Evolutionary conservation across 1,140 invertebrate species (phyloP).

Genomic region (Brachionus calyciflorus): DNA sequence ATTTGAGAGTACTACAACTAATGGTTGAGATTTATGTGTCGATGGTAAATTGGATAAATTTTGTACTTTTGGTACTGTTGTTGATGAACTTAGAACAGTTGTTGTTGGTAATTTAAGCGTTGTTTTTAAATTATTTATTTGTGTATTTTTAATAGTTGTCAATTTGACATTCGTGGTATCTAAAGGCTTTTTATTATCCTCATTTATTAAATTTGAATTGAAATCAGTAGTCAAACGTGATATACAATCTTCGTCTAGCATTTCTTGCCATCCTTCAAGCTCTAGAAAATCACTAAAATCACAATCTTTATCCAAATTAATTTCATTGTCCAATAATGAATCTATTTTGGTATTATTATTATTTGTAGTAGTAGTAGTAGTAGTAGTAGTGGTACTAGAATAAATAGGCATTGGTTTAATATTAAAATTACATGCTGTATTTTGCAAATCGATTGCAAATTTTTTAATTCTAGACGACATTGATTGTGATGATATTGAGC

Average conservation of each 20-base stretch:
- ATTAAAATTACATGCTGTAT: neutral
- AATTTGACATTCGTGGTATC: no score
- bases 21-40: neutral
- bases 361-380: neutral
- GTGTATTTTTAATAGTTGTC: no score
- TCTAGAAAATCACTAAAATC: conserved; percentile 31
- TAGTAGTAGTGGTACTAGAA: neutral
- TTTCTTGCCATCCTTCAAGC: conserved; percentile 32
- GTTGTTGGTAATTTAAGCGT: neutral
- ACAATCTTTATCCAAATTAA: neutral
- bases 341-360: neutral
- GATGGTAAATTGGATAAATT: neutral
- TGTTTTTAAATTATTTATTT: neutral
- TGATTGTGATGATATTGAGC: neutral
- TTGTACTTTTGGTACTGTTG: neutral
- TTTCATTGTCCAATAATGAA: neutral
- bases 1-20: conserved; percentile 1
- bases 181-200: no score
- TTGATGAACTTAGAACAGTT: neutral
- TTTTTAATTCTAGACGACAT: conserved; percentile 37
- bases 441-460: conserved; percentile 37
- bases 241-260: conserved; percentile 43
- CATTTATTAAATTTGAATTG: no score
- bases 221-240: conserved; percentile 31
- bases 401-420: neutral